Evolutionary conservation across 2,888 invertebrate species (phyloP).

Genomic region (Sesia apiformis): DNA sequence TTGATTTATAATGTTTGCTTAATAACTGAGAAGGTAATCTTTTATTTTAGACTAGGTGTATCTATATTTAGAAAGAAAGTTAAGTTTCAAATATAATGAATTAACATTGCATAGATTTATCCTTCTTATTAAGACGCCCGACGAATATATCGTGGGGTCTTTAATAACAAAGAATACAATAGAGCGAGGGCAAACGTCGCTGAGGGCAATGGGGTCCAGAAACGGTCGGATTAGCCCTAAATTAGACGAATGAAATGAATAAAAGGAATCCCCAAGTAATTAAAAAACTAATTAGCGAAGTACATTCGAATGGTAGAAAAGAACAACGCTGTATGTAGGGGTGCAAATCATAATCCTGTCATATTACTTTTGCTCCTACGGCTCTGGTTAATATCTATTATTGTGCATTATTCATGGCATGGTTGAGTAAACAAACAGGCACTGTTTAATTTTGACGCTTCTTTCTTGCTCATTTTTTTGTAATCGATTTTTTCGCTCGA

Average conservation of each 20-base stretch:
- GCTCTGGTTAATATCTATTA: too few relatives aligned
- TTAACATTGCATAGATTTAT: too few relatives aligned
- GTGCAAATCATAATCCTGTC: neutral
- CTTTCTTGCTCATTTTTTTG: too few relatives aligned
- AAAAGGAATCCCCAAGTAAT: conserved; percentile 41
- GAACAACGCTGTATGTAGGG: neutral
- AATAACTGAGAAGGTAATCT: conserved; percentile 28
- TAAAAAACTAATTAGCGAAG: conserved; percentile 52
- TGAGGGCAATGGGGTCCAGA: conserved; percentile 24
- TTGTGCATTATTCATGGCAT: too few relatives aligned
- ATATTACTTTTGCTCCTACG: too few relatives aligned
- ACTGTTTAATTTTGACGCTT: too few relatives aligned
- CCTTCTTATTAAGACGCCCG: conserved; percentile 19
- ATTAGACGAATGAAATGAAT: conserved; percentile 41
- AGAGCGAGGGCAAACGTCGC: conserved; percentile 28
- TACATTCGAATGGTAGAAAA: conserved; percentile 17
- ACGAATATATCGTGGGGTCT: conserved; percentile 27
- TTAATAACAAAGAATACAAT: conserved; percentile 33
- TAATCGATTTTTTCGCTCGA: too few relatives aligned
- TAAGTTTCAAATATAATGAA: neutral
- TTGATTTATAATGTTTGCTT: conserved; percentile 61
- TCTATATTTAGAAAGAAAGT: neutral
- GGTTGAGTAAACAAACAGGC: too few relatives aligned
- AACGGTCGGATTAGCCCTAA: conserved; percentile 33
- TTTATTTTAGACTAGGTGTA: neutral